phyloP scores from a whole-genome alignment of 2,888 invertebrate species.

The Linnaemya tessellans region DNA sequence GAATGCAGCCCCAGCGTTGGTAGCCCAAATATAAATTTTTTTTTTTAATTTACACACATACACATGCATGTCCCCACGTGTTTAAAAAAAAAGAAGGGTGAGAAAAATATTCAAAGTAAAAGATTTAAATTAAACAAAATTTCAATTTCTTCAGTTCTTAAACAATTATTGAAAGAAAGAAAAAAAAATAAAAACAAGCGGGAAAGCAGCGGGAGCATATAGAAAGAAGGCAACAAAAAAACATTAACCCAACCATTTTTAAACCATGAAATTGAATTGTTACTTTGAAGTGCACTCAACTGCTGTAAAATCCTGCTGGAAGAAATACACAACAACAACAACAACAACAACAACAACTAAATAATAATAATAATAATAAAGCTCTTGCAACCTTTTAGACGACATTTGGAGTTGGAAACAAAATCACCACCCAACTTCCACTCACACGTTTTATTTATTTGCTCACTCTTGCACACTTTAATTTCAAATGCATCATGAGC shows the following conservation, averaged over 20 bases:
- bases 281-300: slow-evolving; percentile 72
- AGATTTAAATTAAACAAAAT: slow-evolving; percentile 10
- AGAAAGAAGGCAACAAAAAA: neutral
- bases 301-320: slow-evolving; percentile 54
- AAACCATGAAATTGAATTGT: slow-evolving; percentile 72
- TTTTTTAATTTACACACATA: slow-evolving; percentile 7
- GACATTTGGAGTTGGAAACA: slow-evolving; percentile 33
- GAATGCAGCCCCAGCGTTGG: slow-evolving; percentile 39
- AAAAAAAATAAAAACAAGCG: neutral
- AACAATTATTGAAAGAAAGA: slow-evolving; percentile 22
- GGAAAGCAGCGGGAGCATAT: neutral
- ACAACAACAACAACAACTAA: neutral
- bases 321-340: slow-evolving; percentile 6
- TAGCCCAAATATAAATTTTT: slow-evolving; percentile 40
- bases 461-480: slow-evolving; percentile 37
- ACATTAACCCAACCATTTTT: slow-evolving; percentile 33
- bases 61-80: no score
- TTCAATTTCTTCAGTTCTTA: slow-evolving; percentile 23
- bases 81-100: neutral
- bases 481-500: slow-evolving; percentile 66
- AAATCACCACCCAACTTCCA: slow-evolving; percentile 34
- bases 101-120: slow-evolving; percentile 13
- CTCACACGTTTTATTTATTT: neutral
- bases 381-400: slow-evolving; percentile 38
- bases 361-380: no score